phyloP scores from a whole-genome alignment of 1,140 invertebrate genomes.

The Heliconius eleuchia region DNA sequence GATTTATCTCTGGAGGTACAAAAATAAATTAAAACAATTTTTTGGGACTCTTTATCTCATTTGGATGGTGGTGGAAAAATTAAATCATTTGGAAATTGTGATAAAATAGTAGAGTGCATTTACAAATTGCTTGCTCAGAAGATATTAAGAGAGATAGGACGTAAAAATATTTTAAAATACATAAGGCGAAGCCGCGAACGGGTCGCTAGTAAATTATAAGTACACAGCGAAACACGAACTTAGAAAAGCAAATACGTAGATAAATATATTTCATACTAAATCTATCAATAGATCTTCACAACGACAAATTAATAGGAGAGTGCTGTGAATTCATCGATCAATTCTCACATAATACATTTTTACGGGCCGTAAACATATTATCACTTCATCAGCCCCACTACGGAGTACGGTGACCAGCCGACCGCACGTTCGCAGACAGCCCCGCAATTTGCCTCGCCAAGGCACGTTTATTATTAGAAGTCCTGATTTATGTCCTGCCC shows the following conservation, averaged over 20 bases:
- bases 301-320: constrained; percentile 13
- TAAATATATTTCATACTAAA: neutral
- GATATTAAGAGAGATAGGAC: neutral
- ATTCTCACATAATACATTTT: constrained; percentile 50
- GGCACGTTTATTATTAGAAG: constrained; percentile 83
- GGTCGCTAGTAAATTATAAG: no score
- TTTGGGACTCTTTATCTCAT: constrained; percentile 55
- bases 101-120: constrained; percentile 41
- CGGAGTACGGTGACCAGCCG: constrained; percentile 39
- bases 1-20: constrained; percentile 67
- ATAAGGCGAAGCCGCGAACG: no score
- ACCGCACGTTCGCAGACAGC: constrained; percentile 65
- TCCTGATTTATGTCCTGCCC: constrained; percentile 80
- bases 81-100: constrained; percentile 74
- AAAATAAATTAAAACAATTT: constrained; percentile 69
- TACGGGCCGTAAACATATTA: constrained; percentile 52
- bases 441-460: constrained; percentile 73
- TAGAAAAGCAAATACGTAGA: neutral
- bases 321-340: constrained; percentile 42
- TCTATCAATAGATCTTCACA: neutral
- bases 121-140: neutral
- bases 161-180: neutral
- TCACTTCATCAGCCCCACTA: constrained; percentile 53
- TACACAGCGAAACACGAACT: neutral
- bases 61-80: constrained; percentile 57